Base-by-base conservation (phyloP, 2,113 vertebrate species). In the Corynorhinus townsendii region DNA sequence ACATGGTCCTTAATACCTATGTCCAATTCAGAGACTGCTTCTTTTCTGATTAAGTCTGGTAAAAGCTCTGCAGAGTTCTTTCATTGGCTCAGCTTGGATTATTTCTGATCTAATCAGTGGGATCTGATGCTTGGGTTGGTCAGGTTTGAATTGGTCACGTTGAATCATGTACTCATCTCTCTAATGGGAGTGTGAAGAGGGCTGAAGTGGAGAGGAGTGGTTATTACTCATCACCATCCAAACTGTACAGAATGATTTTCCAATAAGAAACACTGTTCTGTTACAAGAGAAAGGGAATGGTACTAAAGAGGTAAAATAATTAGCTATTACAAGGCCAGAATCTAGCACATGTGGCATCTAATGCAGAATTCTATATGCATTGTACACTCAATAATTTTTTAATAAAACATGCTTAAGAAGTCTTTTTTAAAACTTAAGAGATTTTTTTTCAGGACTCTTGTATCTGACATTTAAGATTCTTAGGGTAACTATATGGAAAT, bases 391-490 rank as follows among this genome's bases (percentile, higher is more conserved):
- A 19, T 71, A 73, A 40, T 89, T 68, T 82, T 75, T 77, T 2
- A 79, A 54, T 85, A 12, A 71, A 92, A 64, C 83, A 16, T 86
- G 15, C 28, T 72, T 93, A 84, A 82, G 11, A 54, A 77, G 38
- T 81, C 15, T 85, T 84, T 94, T 82, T 90, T 59, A 73, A 86
- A 94, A 86, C 75, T 93, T 84, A 8, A 79, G 3, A 75, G 3
- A 86, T 20, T 82, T n/a, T 86, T 90, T 77, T 93, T 77, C 43
- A 91, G 62, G 22, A 20, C 43, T 86, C 40, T 91, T 80, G 8
- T 83, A 71, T 69, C 77, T 95, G 45, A 83, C 69, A 85, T 86
- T 88, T 66, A 35, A 95, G 28, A 81, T 96, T 96, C 66, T 96
- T 20, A 82, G 35, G 35, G 7, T 71, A 69, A 77, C 14, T 85